Percentiles rank a stretch among this genome's conserved stretches.
phyloP scores from a whole-genome alignment of 1,140 invertebrate species.

The Scaptomyza pallida region DNA sequence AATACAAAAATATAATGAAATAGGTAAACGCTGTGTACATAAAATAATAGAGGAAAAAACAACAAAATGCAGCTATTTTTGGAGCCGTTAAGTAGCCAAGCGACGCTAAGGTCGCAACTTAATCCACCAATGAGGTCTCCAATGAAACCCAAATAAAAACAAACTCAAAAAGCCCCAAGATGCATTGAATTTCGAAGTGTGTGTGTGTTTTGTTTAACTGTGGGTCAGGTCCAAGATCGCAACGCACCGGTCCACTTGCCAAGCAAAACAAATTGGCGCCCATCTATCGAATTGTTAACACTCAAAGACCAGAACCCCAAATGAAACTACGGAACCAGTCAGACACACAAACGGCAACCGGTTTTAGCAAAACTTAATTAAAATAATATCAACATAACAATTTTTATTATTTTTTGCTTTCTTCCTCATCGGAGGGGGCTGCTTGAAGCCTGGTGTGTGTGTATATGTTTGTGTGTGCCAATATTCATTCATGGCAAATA shows the following conservation, averaged over 20 bases:
- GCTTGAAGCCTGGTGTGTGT: no score
- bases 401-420: conserved; percentile 61
- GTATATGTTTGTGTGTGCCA: conserved; percentile 57
- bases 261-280: conserved; percentile 76
- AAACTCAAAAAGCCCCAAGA: conserved; percentile 29
- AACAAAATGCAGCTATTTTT: conserved; percentile 74
- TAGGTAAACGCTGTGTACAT: conserved; percentile 18
- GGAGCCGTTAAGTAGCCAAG: conserved; percentile 81
- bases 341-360: conserved; percentile 51
- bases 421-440: conserved; percentile 57
- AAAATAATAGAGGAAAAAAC: conserved; percentile 46
- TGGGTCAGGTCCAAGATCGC: conserved; percentile 50
- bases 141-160: conserved; percentile 62
- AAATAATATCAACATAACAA: conserved; percentile 83
- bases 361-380: conserved; percentile 82
- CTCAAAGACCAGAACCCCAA: conserved; percentile 60
- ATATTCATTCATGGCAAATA: conserved; percentile 79
- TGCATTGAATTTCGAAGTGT: conserved; percentile 17
- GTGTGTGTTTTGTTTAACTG: conserved; percentile 12
- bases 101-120: conserved; percentile 63
- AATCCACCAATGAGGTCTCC: conserved; percentile 73
- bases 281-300: conserved; percentile 78
- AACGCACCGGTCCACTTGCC: conserved; percentile 30
- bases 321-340: conserved; percentile 61
- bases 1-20: conserved; percentile 34